Base-by-base conservation (phyloP, 2,797 vertebrate genomes). In the Clarias platycephalus region DNA sequence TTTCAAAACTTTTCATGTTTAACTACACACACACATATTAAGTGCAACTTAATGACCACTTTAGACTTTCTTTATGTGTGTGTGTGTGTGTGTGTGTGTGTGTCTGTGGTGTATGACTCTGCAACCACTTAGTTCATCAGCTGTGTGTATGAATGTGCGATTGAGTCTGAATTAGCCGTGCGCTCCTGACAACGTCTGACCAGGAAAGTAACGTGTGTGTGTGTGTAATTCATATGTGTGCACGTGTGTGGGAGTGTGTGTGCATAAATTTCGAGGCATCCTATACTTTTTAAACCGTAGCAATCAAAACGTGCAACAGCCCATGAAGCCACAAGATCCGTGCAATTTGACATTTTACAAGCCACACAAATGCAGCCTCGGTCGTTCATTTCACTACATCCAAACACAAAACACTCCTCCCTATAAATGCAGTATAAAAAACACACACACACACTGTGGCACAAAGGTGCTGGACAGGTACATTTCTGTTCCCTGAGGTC, bases 71-170 rank as follows among this genome's bases (percentile, higher is more conserved):
- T 70, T 64, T 81, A 44, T 67, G 26, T 84, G 67, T 40, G 34
- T 83, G 53, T 64, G 15, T 20, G 16, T n/a, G 58, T 75, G 60
- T 74, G 81, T 81, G 58, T 83, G 75, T 40, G 60, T 71, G 26
- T 72, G 26, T n/a, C 24, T 53, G 49, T 13, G 53, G 37, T 63
- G 34, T 63, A 34, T 13, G 53, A 22, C 49, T 76, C 53, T 58
- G 57, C 34, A 60, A 71, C 20, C 53, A 81, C 34, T 49, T n/a
- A 24, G 57, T 63, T 49, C 66, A 40, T 77, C 53, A 67, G 40
- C 31, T 57, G 28, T 80, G 75, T 80, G 44, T 78, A 37, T 77
- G 58, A 68, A 67, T 64, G 40, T 49, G 40, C n/a, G 67, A 34
- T 26, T 20, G 13, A n/a, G 22, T 31, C 24, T 66, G 63, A 76